Evolutionary conservation across 1,140 invertebrate genomes (phyloP).

Genomic region (Adoxophyes honmai): DNA sequence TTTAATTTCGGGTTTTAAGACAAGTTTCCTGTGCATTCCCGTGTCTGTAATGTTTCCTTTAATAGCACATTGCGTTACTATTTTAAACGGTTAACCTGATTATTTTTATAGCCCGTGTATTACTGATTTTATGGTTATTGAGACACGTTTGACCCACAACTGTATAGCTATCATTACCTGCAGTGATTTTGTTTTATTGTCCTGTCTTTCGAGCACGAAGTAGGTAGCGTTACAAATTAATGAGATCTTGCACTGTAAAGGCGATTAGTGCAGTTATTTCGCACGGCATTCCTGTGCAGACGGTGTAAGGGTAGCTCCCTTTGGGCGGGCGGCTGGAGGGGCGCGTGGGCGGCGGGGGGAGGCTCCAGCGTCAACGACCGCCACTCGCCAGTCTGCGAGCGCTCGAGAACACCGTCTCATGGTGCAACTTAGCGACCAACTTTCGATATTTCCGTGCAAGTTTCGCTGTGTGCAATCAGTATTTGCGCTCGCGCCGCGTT

Average conservation of each 20-base stretch:
- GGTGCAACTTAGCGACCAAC: constrained; percentile 32
- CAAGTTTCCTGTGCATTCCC: background rate
- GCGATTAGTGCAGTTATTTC: constrained; percentile 30
- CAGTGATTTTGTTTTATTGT: background rate
- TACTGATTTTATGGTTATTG: background rate
- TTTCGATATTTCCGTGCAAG: constrained; percentile 23
- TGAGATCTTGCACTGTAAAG: constrained; percentile 20
- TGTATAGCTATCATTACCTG: background rate
- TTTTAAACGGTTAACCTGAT: constrained; percentile 1
- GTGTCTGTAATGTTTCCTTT: background rate
- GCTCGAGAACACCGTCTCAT: constrained; percentile 48
- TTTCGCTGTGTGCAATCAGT: constrained; percentile 3
- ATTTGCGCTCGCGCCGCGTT: background rate
- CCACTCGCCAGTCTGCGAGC: constrained; percentile 57
- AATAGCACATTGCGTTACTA: background rate
- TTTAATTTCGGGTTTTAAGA: background rate
- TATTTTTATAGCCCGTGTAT: background rate
- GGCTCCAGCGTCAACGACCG: constrained; percentile 69
- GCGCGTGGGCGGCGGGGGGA: constrained; percentile 32
- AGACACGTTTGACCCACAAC: constrained; percentile 4
- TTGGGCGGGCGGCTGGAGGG: constrained; percentile 61
- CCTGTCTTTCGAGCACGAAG: background rate
- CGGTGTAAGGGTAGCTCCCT: constrained; percentile 38
- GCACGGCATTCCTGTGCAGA: constrained; percentile 31
- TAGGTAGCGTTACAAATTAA: constrained; percentile 14